Base-by-base conservation (phyloP, 2,113 vertebrate species). In the Nerophis ophidion region DNA sequence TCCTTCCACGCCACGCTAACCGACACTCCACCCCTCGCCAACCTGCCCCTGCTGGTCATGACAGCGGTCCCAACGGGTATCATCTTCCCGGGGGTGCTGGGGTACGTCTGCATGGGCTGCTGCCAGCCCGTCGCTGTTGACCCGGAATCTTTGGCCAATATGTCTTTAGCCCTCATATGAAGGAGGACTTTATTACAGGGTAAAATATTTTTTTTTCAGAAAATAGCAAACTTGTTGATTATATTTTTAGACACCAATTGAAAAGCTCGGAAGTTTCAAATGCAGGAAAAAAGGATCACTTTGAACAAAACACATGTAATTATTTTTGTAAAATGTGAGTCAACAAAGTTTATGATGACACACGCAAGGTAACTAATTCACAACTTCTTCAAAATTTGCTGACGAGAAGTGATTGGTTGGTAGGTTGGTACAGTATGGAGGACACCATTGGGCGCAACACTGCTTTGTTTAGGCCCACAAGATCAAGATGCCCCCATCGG, bases 51-150 rank as follows among this genome's bases (percentile, higher is more conserved):
- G 57, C 57, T 60, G 15, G 15, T 26, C 57, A 33, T 48, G 45
- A 60, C 45, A 7, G 44, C 34, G 45, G 26, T 48, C 15, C 57
- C 48, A 33, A 48, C 57, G 13, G 33, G 46, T 26, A n/a, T 47
- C 26, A 48, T 60, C 45, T 60, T 48, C 57, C 44, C 48, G 57
- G 48, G 57, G 44, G 44, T 60, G 7, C 57, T 60, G 45, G 8
- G 45, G 8, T 60, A 60, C 45, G 34, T 60, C 44, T 60, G 57
- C 46, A 26, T 60, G 6, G 57, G 57, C 26, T 60, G 57, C 57
- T 60, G 44, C 33, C 45, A 60, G 57, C 57, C 57, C 26, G 14
- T 60, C 4, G 45, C 57, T 13, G 57, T 48, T 19, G 57, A 60
- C 26, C 46, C 57, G 8, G 57, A 60, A 46, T 5, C 14, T 14